Percentiles rank a stretch among this genome's conserved stretches.
Evolutionary conservation across 2,113 vertebrate species (phyloP).

Genomic region (Actenoides lindsayi): DNA sequence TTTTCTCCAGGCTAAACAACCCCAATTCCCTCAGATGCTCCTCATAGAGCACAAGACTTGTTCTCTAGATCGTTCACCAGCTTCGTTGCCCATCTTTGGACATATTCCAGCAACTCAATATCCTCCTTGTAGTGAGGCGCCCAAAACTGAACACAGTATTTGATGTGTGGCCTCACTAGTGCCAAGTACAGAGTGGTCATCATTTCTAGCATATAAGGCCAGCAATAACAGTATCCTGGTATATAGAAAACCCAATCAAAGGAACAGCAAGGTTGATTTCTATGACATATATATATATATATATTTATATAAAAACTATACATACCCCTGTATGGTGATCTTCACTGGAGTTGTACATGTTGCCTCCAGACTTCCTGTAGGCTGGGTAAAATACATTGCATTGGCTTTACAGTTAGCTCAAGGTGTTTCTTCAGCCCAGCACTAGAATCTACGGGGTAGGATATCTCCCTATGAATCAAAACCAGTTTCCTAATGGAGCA

Average conservation of each 20-base stretch:
- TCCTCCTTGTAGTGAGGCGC: too few relatives aligned
- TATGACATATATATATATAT: neutral
- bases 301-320: neutral
- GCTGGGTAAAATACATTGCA: too few relatives aligned
- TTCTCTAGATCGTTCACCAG: too few relatives aligned
- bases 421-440: neutral
- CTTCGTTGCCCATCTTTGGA: too few relatives aligned
- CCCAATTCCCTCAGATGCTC: too few relatives aligned
- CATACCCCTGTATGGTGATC: neutral
- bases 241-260: neutral
- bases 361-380: neutral
- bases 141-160: too few relatives aligned
- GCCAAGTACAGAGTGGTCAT: too few relatives aligned
- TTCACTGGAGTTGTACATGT: neutral
- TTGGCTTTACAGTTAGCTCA: fast-evolving
- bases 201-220: too few relatives aligned
- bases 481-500: neutral
- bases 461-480: neutral
- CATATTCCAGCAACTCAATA: too few relatives aligned
- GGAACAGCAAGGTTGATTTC: neutral
- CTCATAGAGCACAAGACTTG: too few relatives aligned
- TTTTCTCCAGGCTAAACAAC: too few relatives aligned
- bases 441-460: neutral
- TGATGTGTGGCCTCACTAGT: too few relatives aligned
- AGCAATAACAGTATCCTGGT: neutral